Evolutionary conservation across 1,140 invertebrate genomes (phyloP), one percentile per base, ranked within the genome.

Genomic region (Papilio machaon): DNA sequence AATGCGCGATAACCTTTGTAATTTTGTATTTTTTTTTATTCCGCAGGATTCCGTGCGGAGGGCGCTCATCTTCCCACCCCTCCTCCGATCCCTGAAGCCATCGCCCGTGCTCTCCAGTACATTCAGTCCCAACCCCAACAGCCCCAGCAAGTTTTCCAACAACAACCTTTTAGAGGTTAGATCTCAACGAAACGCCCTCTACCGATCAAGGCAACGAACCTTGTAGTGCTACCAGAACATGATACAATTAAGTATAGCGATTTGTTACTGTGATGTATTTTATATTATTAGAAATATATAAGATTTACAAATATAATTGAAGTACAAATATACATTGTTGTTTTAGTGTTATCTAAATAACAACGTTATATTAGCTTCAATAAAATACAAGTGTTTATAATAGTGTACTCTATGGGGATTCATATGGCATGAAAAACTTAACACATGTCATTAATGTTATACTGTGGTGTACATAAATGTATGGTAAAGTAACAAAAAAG

Each of bases 11-110:
- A 43, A 43, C 7, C 7, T 49, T 49, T 49, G 9, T n/a, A 1
- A 6, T 58, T 7, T n/a, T n/a, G 6, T 11, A 74, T 80, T 74
- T 75, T 73, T 46, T 67, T 79, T 38, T 81, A 60, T 86, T 86
- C 38, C 82, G 9, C 88, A 95, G 96, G 95, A 89, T 96, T 96
- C 95, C 95, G 95, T 73, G 94, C 96, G 75, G 93, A 96, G 85
- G 96, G 96, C 47, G 95, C 95, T 80, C 96, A 96, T 91, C 89
- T 96, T 43, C 96, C 96, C 38, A 96, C 96, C 52, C 96, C 97
- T 70, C 96, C 96, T 15, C 96, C 96, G 64, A 96, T 96, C 87
- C 96, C 96, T 19, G 96, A 96, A 83, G 96, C 96, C 11, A 97
- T 97, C 86, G 91, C 91, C 73, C 95, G 95, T 84, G 93, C 96